Evolutionary conservation across 2,888 invertebrate genomes (phyloP).

Genomic region (Mimas tiliae): DNA sequence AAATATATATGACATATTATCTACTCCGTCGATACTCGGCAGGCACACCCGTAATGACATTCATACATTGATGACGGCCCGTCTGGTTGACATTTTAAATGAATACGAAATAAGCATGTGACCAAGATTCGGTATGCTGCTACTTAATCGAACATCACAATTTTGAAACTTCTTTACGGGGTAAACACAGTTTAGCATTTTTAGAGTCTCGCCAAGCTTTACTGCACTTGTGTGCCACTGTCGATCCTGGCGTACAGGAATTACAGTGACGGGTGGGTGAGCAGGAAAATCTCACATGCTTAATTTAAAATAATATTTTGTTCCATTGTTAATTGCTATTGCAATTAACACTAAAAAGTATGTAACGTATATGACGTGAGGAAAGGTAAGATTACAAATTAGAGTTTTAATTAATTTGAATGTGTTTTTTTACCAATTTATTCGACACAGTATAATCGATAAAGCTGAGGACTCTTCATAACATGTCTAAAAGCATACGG

Average conservation of each 20-base stretch:
- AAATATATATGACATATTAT: slow-evolving; percentile 11
- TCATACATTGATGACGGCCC: slow-evolving; percentile 1
- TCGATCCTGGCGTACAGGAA: no score
- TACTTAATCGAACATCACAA: no score
- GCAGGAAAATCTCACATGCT: no score
- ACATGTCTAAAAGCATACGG: neutral
- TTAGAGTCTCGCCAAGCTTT: no score
- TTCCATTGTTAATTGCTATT: no score
- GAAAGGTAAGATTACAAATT: neutral
- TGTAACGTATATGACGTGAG: no score
- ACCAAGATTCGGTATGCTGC: neutral
- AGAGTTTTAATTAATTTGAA: neutral
- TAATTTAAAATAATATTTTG: no score
- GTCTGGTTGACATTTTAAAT: slow-evolving; percentile 6
- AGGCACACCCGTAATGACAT: neutral
- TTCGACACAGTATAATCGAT: neutral
- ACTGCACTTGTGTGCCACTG: no score
- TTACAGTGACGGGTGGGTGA: no score
- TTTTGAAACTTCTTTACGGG: no score
- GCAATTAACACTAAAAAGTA: no score
- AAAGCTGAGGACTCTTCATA: neutral
- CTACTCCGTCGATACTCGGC: neutral
- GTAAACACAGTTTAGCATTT: no score
- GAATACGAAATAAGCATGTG: neutral
- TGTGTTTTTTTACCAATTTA: neutral